These are phyloP conservation scores for Atopsyche davidsoni DNA, from an alignment of 1,140 invertebrate genomes.

Conservation along the genomic window DNA sequence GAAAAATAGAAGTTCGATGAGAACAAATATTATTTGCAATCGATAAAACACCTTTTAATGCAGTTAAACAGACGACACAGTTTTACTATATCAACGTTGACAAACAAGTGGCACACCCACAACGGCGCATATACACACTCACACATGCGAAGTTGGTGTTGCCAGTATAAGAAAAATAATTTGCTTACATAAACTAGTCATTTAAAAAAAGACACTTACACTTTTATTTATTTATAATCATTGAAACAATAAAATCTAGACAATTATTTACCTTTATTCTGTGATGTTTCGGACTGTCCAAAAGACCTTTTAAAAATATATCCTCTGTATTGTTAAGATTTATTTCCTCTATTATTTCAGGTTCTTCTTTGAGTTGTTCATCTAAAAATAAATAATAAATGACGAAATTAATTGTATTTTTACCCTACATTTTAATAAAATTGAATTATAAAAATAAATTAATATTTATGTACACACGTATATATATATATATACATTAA, in stretches of 20 bases:
- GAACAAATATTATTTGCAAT: background rate
- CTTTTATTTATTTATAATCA: background rate
- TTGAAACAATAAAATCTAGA: background rate
- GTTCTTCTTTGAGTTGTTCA: conserved; percentile 28
- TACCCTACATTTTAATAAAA: too few species aligned
- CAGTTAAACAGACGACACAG: background rate
- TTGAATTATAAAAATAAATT: conserved; percentile 2
- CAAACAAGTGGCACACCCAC: conserved; percentile 25
- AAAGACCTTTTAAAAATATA: conserved; percentile 47
- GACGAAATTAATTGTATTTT: too few species aligned
- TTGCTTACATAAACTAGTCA: background rate
- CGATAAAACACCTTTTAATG: background rate
- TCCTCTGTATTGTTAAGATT: conserved; percentile 47
- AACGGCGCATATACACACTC: conserved; percentile 10
- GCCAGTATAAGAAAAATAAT: conserved; percentile 1
- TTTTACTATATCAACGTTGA: conserved; percentile 14
- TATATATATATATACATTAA: background rate
- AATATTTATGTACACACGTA: conserved; percentile 4
- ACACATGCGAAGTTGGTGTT: conserved; percentile 4
- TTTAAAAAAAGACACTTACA: background rate
- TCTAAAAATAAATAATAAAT: too few species aligned
- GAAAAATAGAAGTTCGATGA: background rate
- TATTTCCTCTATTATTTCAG: conserved; percentile 35
- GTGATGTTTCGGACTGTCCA: conserved; percentile 40
- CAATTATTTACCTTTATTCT: conserved; percentile 21